phyloP scores from a whole-genome alignment of 2,113 vertebrate genomes.

The Mirounga angustirostris region DNA sequence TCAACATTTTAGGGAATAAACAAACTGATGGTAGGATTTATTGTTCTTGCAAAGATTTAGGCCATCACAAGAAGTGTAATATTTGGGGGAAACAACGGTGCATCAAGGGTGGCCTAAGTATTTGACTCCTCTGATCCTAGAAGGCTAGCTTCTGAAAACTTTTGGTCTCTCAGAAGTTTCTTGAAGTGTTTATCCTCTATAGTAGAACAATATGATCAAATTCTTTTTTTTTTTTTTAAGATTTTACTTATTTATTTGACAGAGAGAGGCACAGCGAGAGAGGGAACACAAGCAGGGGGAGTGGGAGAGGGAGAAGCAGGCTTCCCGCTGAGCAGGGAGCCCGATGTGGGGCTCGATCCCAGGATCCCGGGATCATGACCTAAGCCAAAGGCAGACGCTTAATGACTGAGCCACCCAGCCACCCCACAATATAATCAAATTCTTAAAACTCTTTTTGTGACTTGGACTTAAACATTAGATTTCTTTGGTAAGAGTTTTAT shows the following conservation, averaged over 20 bases:
- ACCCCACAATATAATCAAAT: background rate
- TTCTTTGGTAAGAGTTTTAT: background rate
- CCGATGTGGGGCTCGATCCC: too few species aligned
- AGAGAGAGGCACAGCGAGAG: too few species aligned
- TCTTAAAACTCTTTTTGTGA: background rate
- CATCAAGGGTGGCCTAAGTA: background rate
- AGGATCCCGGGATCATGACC: too few species aligned
- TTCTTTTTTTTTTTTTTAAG: background rate
- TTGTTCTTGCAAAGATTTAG: conserved; percentile 28
- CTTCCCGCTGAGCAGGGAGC: too few species aligned
- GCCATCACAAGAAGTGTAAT: background rate
- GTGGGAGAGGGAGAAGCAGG: too few species aligned
- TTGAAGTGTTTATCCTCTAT: background rate
- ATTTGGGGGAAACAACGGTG: background rate
- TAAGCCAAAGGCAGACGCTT: too few species aligned
- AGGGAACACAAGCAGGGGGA: too few species aligned
- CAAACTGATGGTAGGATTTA: background rate
- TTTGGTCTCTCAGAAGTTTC: conserved; percentile 3
- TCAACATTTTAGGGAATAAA: background rate
- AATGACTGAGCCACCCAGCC: too few species aligned
- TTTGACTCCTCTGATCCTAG: background rate
- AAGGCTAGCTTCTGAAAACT: background rate
- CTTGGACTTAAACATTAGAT: conserved; percentile 32
- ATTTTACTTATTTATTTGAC: too few species aligned
- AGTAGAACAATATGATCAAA: background rate